Conservation (phyloP, 2,113 vertebrate genomes). For the Nothoprocta perdicaria region DNA sequence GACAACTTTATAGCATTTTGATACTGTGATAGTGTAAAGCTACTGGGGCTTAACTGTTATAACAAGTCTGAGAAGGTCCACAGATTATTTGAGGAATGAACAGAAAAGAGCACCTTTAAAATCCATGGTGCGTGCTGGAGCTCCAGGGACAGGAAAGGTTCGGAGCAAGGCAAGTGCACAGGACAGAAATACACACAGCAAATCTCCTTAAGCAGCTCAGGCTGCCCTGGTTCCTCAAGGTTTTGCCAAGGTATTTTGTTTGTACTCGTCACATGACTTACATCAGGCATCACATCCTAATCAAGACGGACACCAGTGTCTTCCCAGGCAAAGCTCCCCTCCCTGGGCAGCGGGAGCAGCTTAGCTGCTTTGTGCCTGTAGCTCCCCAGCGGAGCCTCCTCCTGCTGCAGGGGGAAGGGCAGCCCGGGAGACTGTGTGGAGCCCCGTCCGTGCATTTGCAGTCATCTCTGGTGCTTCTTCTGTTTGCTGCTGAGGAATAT, state of each 20-base stretch:
- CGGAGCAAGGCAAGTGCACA: conserved; percentile 30
- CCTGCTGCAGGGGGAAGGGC: neutral
- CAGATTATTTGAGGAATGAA: neutral
- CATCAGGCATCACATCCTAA: conserved; percentile 59
- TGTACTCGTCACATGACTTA: conserved; percentile 63
- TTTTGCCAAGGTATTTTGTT: conserved; percentile 73
- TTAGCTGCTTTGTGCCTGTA: conserved; percentile 6
- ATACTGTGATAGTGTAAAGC: neutral
- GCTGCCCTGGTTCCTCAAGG: conserved; percentile 65
- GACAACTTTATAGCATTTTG: neutral
- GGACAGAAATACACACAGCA: conserved; percentile 68
- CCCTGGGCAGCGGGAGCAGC: conserved; percentile 5
- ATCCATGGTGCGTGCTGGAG: neutral
- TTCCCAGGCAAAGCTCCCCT: conserved; percentile 60
- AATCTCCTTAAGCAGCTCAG: conserved; percentile 75
- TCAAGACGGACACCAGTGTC: conserved; percentile 38
- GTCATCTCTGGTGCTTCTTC: neutral
- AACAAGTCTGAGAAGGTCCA: neutral
- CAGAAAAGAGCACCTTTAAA: conserved; percentile 17
- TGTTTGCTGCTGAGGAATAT: neutral
- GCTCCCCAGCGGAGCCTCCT: conserved; percentile 7
- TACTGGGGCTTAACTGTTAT: neutral
- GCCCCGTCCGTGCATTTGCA: neutral
- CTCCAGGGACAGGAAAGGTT: conserved; percentile 13
- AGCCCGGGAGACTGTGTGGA: neutral